Evolutionary conservation across 2,797 vertebrate genomes (phyloP).

Genomic region (Staurois parvus): DNA sequence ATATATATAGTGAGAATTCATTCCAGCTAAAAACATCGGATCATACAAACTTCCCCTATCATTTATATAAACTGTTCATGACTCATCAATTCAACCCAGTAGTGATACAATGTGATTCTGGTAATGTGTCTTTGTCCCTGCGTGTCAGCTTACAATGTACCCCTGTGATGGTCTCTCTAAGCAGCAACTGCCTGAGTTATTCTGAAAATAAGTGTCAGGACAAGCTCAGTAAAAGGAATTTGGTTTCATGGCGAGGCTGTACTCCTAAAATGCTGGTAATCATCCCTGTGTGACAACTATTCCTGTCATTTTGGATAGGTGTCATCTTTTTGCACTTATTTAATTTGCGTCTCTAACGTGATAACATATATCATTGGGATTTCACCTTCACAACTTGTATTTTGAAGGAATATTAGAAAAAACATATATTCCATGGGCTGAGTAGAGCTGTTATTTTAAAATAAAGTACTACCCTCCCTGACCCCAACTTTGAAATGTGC

Average conservation of each 20-base stretch:
- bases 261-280: constrained; percentile 42
- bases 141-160: not conserved
- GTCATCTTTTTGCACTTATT: constrained; percentile 40
- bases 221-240: constrained; percentile 27
- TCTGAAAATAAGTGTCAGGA: constrained; percentile 24
- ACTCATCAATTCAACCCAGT: not conserved
- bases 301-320: constrained; percentile 40
- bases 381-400: constrained; percentile 51
- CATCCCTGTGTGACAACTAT: constrained; percentile 43
- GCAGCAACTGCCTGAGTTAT: constrained; percentile 1
- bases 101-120: not conserved
- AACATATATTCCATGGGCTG: constrained; percentile 26
- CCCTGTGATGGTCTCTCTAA: not conserved
- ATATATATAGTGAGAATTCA: not conserved
- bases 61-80: not conserved
- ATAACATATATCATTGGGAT: constrained; percentile 48
- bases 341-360: constrained; percentile 29
- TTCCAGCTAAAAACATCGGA: not conserved
- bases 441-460: constrained; percentile 46
- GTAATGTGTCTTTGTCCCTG: not conserved
- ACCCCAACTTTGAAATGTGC: constrained; percentile 34
- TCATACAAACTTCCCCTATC: not conserved
- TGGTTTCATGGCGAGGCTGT: constrained; percentile 12
- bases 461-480: constrained; percentile 28
- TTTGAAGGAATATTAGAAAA: constrained; percentile 32